These are phyloP conservation scores for Capreolus pygargus DNA, from an alignment of 2,113 vertebrate genomes.

Conservation along the genomic window DNA sequence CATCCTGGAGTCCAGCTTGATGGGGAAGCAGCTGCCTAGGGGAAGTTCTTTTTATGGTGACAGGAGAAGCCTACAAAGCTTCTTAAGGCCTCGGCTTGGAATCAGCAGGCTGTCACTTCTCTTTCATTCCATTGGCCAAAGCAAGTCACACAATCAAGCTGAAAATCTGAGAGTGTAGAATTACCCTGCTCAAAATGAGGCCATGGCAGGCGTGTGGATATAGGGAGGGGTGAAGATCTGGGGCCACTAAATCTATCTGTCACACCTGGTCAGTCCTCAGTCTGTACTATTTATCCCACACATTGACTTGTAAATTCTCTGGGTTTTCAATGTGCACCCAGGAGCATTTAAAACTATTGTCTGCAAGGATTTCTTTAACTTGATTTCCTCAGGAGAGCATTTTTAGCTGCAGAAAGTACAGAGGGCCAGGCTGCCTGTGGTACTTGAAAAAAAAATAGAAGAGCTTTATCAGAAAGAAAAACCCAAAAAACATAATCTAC, in stretches of 20 bases:
- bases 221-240: background rate
- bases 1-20: background rate
- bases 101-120: background rate
- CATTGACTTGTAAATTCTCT: fast-evolving
- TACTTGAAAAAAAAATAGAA: background rate
- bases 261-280: background rate
- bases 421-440: background rate
- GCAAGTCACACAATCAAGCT: background rate
- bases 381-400: background rate
- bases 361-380: background rate
- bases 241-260: background rate
- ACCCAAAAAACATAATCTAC: background rate
- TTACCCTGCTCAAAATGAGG: background rate
- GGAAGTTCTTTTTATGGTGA: background rate
- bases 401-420: background rate
- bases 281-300: fast-evolving
- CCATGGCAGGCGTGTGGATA: background rate
- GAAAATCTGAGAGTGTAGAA: background rate
- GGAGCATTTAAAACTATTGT: background rate
- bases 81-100: background rate
- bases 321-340: background rate
- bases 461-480: background rate
- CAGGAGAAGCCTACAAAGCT: background rate
- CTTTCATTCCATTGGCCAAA: background rate
- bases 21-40: background rate